A percentile compares a stretch with the other conserved stretches of the same genome.
These are phyloP conservation scores for Drosophila phalerata DNA, from an alignment of 2,888 invertebrate species.

Conservation along the genomic window DNA sequence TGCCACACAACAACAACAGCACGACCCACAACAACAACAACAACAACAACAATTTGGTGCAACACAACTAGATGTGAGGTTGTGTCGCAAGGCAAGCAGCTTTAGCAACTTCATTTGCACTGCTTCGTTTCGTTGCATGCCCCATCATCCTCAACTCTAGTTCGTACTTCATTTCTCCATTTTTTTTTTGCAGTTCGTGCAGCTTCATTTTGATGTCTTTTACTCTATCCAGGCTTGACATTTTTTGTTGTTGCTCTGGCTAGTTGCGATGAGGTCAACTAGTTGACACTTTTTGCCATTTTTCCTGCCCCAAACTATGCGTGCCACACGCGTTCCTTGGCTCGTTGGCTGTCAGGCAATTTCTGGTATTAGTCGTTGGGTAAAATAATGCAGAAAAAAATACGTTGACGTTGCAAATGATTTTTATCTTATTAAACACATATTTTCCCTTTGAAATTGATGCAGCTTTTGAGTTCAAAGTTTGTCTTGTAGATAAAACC, in stretches of 20 bases:
- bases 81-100: slow-evolving; percentile 51
- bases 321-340: slow-evolving; percentile 19
- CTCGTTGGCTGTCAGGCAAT: slow-evolving; percentile 53
- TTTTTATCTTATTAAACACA: slow-evolving; percentile 68
- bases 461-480: slow-evolving; percentile 5
- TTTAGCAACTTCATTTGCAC: slow-evolving; percentile 77
- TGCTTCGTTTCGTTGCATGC: slow-evolving; percentile 38
- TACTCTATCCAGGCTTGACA: slow-evolving; percentile 36
- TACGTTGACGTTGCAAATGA: slow-evolving; percentile 42
- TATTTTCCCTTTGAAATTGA: slow-evolving; percentile 21
- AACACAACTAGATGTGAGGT: slow-evolving; percentile 43
- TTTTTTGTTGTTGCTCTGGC: slow-evolving; percentile 39
- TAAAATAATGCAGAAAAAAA: slow-evolving; percentile 54
- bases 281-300: slow-evolving; percentile 64
- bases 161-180: neutral
- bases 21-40: too few relatives aligned
- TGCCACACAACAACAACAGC: slow-evolving; percentile 41
- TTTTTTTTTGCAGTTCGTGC: slow-evolving; percentile 18
- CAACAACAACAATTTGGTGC: slow-evolving; percentile 30
- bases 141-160: slow-evolving; percentile 5
- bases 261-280: slow-evolving; percentile 74
- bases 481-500: slow-evolving; percentile 7
- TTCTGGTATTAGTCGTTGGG: slow-evolving; percentile 55
- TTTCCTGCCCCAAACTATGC: slow-evolving; percentile 36
- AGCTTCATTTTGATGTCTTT: slow-evolving; percentile 68